Conservation (phyloP, 2,797 vertebrate genomes). For the Hybognathus amarus region DNA sequence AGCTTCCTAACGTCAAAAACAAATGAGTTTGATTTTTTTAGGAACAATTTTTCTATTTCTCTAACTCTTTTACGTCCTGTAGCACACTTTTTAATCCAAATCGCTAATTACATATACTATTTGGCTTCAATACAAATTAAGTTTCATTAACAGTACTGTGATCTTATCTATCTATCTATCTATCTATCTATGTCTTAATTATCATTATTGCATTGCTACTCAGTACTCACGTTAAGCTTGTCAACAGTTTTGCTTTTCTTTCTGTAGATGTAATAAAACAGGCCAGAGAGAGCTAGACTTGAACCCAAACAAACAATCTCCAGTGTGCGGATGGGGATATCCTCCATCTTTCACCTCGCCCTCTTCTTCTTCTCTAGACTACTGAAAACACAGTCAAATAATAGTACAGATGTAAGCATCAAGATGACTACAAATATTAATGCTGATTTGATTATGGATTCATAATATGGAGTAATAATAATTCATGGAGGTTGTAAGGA, state of each 20-base stretch:
- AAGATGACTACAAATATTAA: not conserved
- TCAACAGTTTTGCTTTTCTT: constrained; percentile 75
- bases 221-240: constrained; percentile 80
- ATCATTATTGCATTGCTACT: constrained; percentile 31
- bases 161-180: too few species aligned
- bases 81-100: not conserved
- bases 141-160: too few species aligned
- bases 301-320: constrained; percentile 82
- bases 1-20: constrained; percentile 75
- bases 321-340: constrained; percentile 66
- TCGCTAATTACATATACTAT: not conserved
- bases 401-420: not conserved
- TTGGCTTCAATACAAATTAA: too few species aligned
- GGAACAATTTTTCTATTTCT: not conserved
- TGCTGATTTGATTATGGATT: not conserved
- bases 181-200: not conserved
- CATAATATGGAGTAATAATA: too few species aligned
- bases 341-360: constrained; percentile 74
- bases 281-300: constrained; percentile 81
- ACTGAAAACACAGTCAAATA: not conserved
- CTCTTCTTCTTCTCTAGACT: constrained; percentile 33
- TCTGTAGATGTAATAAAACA: constrained; percentile 84
- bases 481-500: not conserved
- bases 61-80: not conserved
- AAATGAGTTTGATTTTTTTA: constrained; percentile 14